Base-by-base conservation (phyloP, 2,888 invertebrate genomes). In the Ligdia adustata region DNA sequence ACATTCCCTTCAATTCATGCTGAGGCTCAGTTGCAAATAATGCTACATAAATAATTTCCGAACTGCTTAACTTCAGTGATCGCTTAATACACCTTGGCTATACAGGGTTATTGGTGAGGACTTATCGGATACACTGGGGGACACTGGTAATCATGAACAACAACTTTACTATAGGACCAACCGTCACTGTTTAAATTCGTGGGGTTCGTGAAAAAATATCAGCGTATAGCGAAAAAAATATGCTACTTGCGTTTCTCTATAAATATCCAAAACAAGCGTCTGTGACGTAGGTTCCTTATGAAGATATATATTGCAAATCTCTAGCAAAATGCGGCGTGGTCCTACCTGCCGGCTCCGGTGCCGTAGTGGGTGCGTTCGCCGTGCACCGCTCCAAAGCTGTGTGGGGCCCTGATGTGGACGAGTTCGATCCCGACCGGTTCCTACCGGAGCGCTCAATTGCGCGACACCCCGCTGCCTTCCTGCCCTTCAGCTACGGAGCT, bases 401-500 rank as follows among this genome's bases (percentile, higher is more conserved):
- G 11, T 93, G 92, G 90, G 92, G 92, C 51, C 84, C 91, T 0
- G 79, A 91, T 38, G 92, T 91, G 0, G 77, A 91, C 4, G 80
- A 79, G 26, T 93, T 93, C 62, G 88, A 93, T 55, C 93, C 93
- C 0, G 92, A 93, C 57, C 70, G 93, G 48, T 93, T 93, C 66
- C 71, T 91, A 7, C 90, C 91, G 0, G 92, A 93, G 60, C 72
- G 79, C 18, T 81, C 79, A 0, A 55, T 65, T 1, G 69, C 76
- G 32, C 71, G 90, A 15, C 90, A 90, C 39, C 88, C 91, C 0
- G 89, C 84, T 4, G 74, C 90, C 1, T 91, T 82, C 60, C 38
- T 91, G 11, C 90, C 91, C 0, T 91, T 91, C 50, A 90, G 91
- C 54, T 82, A 75, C 26, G 91, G 91, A 7, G 66, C 88, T 3